These are phyloP conservation scores for Thrips palmi DNA, from an alignment of 1,140 invertebrate genomes.

Conservation along the genomic window DNA sequence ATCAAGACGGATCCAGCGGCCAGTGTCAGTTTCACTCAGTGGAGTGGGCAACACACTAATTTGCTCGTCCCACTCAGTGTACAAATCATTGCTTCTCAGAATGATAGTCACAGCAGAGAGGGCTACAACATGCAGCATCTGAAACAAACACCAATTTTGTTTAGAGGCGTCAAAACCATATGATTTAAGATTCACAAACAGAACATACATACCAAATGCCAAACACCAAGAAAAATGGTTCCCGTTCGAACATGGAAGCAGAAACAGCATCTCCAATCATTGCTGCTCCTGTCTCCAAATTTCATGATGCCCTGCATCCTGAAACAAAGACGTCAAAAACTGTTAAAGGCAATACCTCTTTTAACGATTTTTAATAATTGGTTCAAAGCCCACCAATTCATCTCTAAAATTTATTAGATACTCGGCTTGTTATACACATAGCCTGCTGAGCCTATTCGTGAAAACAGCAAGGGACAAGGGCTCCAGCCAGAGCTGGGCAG, in stretches of 20 bases:
- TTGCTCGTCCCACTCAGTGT: conserved; percentile 31
- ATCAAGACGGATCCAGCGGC: no score
- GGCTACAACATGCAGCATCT: conserved; percentile 52
- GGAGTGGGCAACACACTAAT: conserved; percentile 39
- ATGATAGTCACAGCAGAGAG: conserved; percentile 49
- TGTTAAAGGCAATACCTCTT: no score
- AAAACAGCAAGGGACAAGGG: no score
- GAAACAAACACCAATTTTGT: conserved; percentile 15
- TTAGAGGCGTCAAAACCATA: background rate
- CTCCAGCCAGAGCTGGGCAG: no score
- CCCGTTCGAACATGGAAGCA: conserved; percentile 69
- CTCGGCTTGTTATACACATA: no score
- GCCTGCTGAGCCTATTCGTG: no score
- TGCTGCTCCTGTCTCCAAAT: conserved; percentile 26
- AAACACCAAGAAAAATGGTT: conserved; percentile 58
- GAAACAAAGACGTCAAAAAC: no score
- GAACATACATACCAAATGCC: conserved; percentile 49
- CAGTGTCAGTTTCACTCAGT: conserved; percentile 39
- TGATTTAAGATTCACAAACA: background rate
- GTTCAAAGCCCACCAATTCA: no score
- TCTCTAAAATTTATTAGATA: no score
- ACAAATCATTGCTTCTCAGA: conserved; percentile 43
- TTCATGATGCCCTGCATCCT: conserved; percentile 14
- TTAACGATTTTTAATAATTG: no score
- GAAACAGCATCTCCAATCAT: conserved; percentile 58